Base-by-base conservation (phyloP, 2,888 invertebrate genomes). In the Amblyjoppa fuscipennis region DNA sequence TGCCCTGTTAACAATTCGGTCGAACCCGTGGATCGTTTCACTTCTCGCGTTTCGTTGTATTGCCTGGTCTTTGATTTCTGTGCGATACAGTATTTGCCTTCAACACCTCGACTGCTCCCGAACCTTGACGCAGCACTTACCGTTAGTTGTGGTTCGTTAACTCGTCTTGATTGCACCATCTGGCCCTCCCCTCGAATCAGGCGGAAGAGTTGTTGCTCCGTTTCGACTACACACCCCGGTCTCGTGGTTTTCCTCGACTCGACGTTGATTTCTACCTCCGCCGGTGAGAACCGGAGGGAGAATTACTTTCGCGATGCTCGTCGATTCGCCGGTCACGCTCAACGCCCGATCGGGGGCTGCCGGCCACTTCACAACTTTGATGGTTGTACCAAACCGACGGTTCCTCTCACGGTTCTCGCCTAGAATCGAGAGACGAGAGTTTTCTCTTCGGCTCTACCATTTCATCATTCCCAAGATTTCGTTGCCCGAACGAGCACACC, bases 61-160 rank as follows among this genome's bases (percentile, higher is more conserved):
- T 34, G 31, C n/a, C 16, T 34, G 64, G 64, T 1, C 31, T 31
- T 31, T 7, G 31, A 64, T 38, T 68, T 45, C 28, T 25, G 11
- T 20, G 20, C 28, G 41, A 64, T 68, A 51, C 11, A 56, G 28
- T 45, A 73, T 78, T 74, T 53, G 51, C 69, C 49, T 53, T 53
- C 61, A 69, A n/a, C 56, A 64, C 49, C 49, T 81, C 66, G 38
- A 68, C 41, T 25, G 66, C 68, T 68, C 41, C n/a, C 13, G 28
- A 77, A 3, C 38, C 56, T 20, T 49, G 31, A 49, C 64, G 38
- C 56, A 77, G 86, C 83, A 86, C 85, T 85, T 83, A 83, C 64
- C 81, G 83, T 83, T 85, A 80, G 83, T 80, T 75, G 79, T 82
- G 79, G 82, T 83, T 81, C 83, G 81, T 83, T 83, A 81, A 83